Evolutionary conservation across 2,113 vertebrate genomes (phyloP).

Genomic region (Sinocyclocheilus anophthalmus): DNA sequence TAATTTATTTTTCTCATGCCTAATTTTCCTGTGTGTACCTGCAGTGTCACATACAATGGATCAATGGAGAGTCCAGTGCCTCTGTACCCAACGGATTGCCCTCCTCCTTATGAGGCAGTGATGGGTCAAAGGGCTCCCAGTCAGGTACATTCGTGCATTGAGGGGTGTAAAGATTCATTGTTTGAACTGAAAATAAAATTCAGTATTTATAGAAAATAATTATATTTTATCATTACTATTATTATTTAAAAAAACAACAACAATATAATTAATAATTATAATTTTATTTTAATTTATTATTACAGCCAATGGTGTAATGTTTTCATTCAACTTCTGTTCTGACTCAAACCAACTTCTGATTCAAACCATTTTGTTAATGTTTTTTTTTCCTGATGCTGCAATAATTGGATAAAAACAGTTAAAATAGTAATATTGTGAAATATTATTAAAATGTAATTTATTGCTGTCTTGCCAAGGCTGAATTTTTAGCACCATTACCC

Average conservation of each 20-base stretch:
- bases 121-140: slow-evolving; percentile 90
- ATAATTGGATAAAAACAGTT: not conserved
- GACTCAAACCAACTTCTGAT: not conserved
- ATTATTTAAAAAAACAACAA: too few relatives aligned
- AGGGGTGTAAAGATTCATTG: not conserved
- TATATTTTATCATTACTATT: too few relatives aligned
- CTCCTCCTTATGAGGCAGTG: slow-evolving; percentile 92
- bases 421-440: not conserved
- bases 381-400: not conserved
- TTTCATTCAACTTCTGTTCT: not conserved
- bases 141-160: slow-evolving; percentile 76
- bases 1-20: not conserved
- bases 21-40: slow-evolving; percentile 27
- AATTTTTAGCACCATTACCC: too few relatives aligned
- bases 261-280: too few relatives aligned
- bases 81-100: slow-evolving; percentile 92
- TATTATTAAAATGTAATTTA: not conserved
- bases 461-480: too few relatives aligned
- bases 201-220: too few relatives aligned
- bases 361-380: not conserved
- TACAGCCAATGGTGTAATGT: not conserved
- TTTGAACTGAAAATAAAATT: too few relatives aligned
- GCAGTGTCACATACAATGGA: slow-evolving; percentile 95
- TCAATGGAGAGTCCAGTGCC: slow-evolving; percentile 96
- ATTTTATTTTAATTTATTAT: not conserved